Evolutionary conservation across 2,797 vertebrate species (phyloP), one percentile per base, ranked within the genome.

Genomic region (Poeciliopsis presidionis): DNA sequence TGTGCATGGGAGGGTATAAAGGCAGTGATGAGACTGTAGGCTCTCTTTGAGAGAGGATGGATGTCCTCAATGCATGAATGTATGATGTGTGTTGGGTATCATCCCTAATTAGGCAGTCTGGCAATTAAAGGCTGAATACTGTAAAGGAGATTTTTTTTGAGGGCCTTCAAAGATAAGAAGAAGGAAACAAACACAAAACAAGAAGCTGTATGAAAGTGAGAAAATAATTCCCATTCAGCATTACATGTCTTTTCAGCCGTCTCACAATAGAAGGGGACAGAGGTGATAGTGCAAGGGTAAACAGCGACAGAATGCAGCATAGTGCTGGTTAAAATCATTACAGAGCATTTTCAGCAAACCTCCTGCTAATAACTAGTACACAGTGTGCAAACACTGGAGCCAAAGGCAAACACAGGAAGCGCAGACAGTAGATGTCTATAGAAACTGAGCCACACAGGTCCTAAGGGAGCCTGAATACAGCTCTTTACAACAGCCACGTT

Each of bases 41-140:
- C 87, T 90, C 87, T 90, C 86, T 91, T 75, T 84, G 77, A 90
- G 91, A 85, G 83, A 83, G 89, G 91, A 92, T 93, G 83, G 88
- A 94, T 93, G 90, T 93, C 89, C 93, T 94, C 87, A 91, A 80
- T 92, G 91, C 93, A 92, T 91, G 92, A 91, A 94, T 93, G 89
- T 92, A 89, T 94, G 95, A 94, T 92, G 93, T 88, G 90, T 93
- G 91, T 93, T 92, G 90, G 90, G 92, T 91, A 95, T 93, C 92
- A 93, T 91, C 86, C 82, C 89, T 95, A 94, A 93, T 94, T 94
- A 95, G 88, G 90, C 84, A 93, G 88, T 92, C 88, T 86, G 85
- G 92, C 93, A 95, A 94, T 94, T 94, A 95, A 89, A 83, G 85
- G 84, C 73, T 90, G 91, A 93, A 91, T 90, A 84, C 81, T 77